Evolutionary conservation across 2,113 vertebrate species (phyloP).

Genomic region (Periophthalmodon schlosseri): DNA sequence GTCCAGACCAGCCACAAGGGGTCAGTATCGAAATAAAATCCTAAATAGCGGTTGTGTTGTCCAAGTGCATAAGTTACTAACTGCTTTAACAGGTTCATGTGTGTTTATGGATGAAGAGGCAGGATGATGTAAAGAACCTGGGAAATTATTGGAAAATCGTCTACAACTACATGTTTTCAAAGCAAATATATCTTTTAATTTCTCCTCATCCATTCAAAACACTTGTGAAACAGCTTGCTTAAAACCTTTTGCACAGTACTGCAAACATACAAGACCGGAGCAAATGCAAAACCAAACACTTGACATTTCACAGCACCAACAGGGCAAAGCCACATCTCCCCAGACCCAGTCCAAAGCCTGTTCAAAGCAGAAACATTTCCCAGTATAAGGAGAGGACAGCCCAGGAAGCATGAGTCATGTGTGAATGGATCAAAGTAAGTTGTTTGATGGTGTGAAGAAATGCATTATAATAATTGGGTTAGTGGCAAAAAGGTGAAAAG

Average conservation of each 20-base stretch:
- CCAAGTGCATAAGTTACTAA: neutral
- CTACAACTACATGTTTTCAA: neutral
- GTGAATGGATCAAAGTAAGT: slow-evolving; percentile 53
- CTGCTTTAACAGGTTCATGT: neutral
- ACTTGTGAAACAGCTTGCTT: neutral
- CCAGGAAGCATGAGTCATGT: slow-evolving; percentile 63
- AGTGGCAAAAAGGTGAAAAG: slow-evolving; percentile 51
- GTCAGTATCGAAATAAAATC: neutral
- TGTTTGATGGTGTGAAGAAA: slow-evolving; percentile 43
- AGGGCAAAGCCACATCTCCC: slow-evolving; percentile 56
- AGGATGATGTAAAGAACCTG: neutral
- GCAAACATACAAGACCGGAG: slow-evolving; percentile 12
- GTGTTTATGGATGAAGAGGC: neutral
- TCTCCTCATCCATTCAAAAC: neutral
- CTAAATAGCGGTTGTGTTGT: neutral
- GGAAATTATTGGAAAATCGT: neutral
- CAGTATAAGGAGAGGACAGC: slow-evolving; percentile 59
- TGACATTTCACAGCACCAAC: slow-evolving; percentile 63
- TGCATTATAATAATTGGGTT: slow-evolving; percentile 40
- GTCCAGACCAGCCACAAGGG: neutral
- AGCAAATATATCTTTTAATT: neutral
- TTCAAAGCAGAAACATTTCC: slow-evolving; percentile 57
- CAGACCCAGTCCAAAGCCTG: slow-evolving; percentile 38
- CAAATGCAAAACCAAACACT: slow-evolving; percentile 42
- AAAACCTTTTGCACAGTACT: slow-evolving; percentile 4